Conservation (phyloP, 2,888 invertebrate species). For the Caenorhabditis sp. region DNA sequence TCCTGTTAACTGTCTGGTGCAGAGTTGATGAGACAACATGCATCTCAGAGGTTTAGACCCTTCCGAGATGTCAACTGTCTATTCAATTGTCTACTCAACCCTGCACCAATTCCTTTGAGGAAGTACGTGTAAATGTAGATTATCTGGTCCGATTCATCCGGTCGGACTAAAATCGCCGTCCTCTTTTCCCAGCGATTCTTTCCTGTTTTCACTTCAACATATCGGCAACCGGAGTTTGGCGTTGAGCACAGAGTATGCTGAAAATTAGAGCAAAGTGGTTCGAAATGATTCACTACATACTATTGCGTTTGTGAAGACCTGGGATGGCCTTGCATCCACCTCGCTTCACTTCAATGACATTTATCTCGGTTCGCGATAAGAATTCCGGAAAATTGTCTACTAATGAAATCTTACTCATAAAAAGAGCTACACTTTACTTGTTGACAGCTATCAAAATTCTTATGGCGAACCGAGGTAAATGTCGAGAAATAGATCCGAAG, state of each 20-base stretch:
- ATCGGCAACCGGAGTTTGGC: constrained; percentile 18
- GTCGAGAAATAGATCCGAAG: background rate
- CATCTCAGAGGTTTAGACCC: background rate
- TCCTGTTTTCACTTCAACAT: constrained; percentile 35
- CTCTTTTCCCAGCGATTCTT: constrained; percentile 28
- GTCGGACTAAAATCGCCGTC: constrained; percentile 13
- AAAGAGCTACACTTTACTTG: too few relatives aligned
- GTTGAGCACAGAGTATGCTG: constrained; percentile 12
- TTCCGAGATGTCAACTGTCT: background rate
- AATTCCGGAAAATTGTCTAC: too few relatives aligned
- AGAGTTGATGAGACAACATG: constrained; percentile 28
- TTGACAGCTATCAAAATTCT: too few relatives aligned
- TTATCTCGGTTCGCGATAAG: too few relatives aligned
- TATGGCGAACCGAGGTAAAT: too few relatives aligned
- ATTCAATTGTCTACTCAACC: constrained; percentile 25
- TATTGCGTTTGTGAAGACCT: too few relatives aligned
- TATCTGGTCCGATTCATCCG: constrained; percentile 7
- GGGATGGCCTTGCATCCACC: too few relatives aligned
- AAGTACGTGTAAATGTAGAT: constrained; percentile 45
- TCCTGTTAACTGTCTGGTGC: background rate
- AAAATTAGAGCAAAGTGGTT: background rate
- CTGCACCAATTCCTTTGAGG: constrained; percentile 37
- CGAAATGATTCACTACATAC: too few relatives aligned
- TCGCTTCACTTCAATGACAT: too few relatives aligned
- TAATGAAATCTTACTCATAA: too few relatives aligned